phyloP scores from a whole-genome alignment of 2,113 vertebrate genomes.

The Neogale vison region DNA sequence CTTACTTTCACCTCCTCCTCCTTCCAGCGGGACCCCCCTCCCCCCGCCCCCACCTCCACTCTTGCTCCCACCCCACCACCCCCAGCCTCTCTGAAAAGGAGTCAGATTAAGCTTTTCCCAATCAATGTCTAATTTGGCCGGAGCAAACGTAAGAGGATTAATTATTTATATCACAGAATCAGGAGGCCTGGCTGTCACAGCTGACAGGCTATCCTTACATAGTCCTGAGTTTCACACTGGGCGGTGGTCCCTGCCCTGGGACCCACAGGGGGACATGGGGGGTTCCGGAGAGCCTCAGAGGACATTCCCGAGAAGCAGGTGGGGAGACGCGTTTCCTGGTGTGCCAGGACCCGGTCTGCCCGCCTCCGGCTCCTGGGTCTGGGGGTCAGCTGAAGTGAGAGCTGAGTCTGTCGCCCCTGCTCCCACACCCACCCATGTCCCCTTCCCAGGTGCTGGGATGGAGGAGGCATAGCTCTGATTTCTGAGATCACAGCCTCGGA shows the following conservation, averaged over 20 bases:
- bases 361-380: rapidly evolving
- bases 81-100: not conserved
- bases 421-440: not conserved
- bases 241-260: rapidly evolving
- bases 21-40: not conserved
- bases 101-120: slow-evolving; percentile 73
- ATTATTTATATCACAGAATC: slow-evolving; percentile 82
- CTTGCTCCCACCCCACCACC: rapidly evolving
- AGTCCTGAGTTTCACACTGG: not conserved
- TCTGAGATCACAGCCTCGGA: not conserved
- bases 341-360: not conserved
- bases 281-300: not conserved
- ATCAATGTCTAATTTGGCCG: slow-evolving; percentile 68
- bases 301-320: not conserved
- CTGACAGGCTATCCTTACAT: not conserved
- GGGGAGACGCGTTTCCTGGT: rapidly evolving
- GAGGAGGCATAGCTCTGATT: not conserved
- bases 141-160: slow-evolving; percentile 79
- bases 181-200: slow-evolving; percentile 79
- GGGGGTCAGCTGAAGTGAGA: not conserved
- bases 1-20: not conserved
- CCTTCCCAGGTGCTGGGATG: not conserved
- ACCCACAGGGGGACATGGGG: not conserved
- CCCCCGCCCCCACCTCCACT: rapidly evolving
- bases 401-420: rapidly evolving